Percentiles rank a stretch among this genome's conserved stretches.
Conservation (phyloP, 2,113 vertebrate species). For the Sapajus apella region DNA sequence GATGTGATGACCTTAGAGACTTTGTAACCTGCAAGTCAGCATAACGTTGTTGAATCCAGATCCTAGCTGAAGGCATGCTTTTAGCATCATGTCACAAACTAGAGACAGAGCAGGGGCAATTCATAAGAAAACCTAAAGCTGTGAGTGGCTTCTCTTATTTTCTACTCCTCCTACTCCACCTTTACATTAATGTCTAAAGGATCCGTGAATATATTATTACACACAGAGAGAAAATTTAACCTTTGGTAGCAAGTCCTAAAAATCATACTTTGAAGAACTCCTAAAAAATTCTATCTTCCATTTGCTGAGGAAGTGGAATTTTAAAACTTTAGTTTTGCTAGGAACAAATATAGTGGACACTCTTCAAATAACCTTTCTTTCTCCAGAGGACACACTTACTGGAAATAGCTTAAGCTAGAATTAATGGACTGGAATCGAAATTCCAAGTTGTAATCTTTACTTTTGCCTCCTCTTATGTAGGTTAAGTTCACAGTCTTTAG, state of each 20-base stretch:
- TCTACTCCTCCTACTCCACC: not conserved
- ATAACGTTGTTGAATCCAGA: conserved; percentile 80
- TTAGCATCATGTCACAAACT: conserved; percentile 68
- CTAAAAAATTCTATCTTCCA: not conserved
- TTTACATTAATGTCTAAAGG: conserved; percentile 37
- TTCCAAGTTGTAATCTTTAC: not conserved
- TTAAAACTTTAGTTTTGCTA: not conserved
- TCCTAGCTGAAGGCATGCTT: conserved; percentile 71
- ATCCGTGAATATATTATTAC: not conserved
- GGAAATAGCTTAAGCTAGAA: not conserved
- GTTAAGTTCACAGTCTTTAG: not conserved
- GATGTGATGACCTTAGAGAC: conserved; percentile 80
- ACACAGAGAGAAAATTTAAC: not conserved
- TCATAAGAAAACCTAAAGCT: not conserved
- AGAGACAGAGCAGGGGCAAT: conserved; percentile 54
- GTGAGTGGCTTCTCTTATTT: not conserved
- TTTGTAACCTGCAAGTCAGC: conserved; percentile 82
- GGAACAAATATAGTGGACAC: not conserved
- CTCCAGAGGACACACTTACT: not conserved
- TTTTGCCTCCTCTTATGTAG: not conserved
- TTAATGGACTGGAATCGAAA: not conserved
- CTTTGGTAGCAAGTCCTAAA: not conserved
- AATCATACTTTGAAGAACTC: not conserved
- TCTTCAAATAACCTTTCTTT: conserved; percentile 16
- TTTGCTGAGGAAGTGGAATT: not conserved